Conservation (phyloP, 2,888 invertebrate genomes). For the Noctuana brunneofusca region DNA sequence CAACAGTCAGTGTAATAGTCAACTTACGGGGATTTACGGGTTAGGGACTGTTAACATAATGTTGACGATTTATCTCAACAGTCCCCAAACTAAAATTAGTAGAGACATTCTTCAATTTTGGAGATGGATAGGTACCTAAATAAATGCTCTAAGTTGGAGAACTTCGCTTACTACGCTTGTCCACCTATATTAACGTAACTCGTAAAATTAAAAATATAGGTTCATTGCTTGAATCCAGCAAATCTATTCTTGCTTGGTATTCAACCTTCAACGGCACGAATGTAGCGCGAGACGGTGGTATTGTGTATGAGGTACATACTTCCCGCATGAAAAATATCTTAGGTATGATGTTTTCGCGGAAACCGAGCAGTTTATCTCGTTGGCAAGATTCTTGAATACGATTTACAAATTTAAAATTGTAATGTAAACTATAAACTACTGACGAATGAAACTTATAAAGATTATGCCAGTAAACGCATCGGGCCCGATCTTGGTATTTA, state of each 20-base stretch:
- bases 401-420: constrained; percentile 2
- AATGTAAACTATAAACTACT: not conserved
- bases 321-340: constrained; percentile 14
- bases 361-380: constrained; percentile 2
- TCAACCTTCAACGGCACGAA: constrained; percentile 45
- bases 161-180: too few species aligned
- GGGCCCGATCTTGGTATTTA: not conserved
- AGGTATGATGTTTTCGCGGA: constrained; percentile 19
- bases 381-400: constrained; percentile 4
- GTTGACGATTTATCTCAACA: too few species aligned
- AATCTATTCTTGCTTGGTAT: constrained; percentile 45
- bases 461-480: not conserved
- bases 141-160: too few species aligned
- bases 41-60: too few species aligned
- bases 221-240: constrained; percentile 27
- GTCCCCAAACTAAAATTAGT: too few species aligned
- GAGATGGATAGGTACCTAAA: too few species aligned
- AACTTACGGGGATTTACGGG: too few species aligned
- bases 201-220: constrained; percentile 27
- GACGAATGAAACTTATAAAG: constrained; percentile 1
- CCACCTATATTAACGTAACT: constrained; percentile 1
- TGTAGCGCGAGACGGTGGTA: constrained; percentile 39
- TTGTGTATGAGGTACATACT: constrained; percentile 15
- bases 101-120: too few species aligned
- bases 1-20: too few species aligned